phyloP scores from a whole-genome alignment of 2,888 invertebrate species.

The Sinodicranocentrus sp. region DNA sequence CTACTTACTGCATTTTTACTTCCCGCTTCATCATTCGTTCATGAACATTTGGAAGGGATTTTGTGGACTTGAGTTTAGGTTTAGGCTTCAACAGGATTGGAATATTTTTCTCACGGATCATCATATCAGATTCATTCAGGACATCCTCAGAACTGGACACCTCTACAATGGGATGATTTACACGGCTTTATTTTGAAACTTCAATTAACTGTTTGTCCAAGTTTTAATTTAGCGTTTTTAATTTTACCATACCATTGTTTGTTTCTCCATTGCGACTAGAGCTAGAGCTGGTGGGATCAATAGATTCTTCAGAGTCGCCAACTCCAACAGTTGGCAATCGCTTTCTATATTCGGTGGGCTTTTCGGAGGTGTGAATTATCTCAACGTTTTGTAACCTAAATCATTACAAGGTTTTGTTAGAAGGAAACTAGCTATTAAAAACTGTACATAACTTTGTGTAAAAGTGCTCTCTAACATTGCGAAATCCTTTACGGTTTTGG shows the following conservation, averaged over 20 bases:
- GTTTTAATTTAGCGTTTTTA: conserved; percentile 15
- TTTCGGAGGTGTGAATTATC: conserved; percentile 8
- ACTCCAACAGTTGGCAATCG: conserved; percentile 69
- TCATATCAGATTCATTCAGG: conserved; percentile 69
- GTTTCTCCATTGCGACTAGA: conserved; percentile 57
- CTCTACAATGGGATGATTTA: conserved; percentile 55
- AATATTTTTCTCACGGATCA: conserved; percentile 68
- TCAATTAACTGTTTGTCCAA: too few relatives aligned
- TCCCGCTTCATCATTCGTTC: conserved; percentile 69
- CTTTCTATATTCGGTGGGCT: conserved; percentile 27
- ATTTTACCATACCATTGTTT: conserved; percentile 51
- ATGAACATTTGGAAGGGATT: conserved; percentile 73
- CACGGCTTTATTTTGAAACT: too few relatives aligned
- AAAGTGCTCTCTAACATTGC: too few relatives aligned
- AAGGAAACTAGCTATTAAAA: too few relatives aligned
- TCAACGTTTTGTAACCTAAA: conserved; percentile 23
- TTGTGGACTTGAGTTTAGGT: conserved; percentile 71
- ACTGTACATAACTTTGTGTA: too few relatives aligned
- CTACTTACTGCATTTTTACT: conserved; percentile 64
- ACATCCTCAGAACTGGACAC: conserved; percentile 70
- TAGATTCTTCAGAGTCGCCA: conserved; percentile 69
- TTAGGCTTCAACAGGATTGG: conserved; percentile 62
- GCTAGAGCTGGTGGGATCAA: conserved; percentile 72
- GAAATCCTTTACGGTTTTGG: too few relatives aligned
- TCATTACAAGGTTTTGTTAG: neutral